These are phyloP conservation scores for Invenusta paracnida DNA, from an alignment of 2,888 invertebrate genomes.

Conservation along the genomic window DNA sequence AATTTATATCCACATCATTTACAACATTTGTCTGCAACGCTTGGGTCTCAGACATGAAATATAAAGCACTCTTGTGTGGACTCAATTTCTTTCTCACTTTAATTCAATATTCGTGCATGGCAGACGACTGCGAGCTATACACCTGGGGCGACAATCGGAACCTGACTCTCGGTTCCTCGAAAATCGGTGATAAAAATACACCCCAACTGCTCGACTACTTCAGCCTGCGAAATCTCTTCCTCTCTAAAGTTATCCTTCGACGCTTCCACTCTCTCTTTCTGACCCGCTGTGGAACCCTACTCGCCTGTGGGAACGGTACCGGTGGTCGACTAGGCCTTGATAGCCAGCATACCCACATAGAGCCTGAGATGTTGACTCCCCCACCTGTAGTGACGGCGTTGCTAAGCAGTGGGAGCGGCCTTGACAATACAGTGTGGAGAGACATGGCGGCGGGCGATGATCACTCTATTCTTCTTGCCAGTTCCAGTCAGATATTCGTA, in stretches of 20 bases:
- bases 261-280: slow-evolving; percentile 73
- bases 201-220: background rate
- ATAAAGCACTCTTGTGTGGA: too few species aligned
- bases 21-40: too few species aligned
- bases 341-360: slow-evolving; percentile 59
- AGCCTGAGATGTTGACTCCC: background rate
- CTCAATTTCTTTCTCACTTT: too few species aligned
- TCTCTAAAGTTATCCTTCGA: background rate
- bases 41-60: too few species aligned
- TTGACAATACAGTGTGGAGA: slow-evolving; percentile 54
- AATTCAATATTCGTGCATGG: too few species aligned
- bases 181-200: slow-evolving; percentile 48
- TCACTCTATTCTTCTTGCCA: slow-evolving; percentile 68
- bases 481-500: slow-evolving; percentile 66
- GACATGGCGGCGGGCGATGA: slow-evolving; percentile 67
- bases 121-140: slow-evolving; percentile 68
- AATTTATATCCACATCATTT: too few species aligned
- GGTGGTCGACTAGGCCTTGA: slow-evolving; percentile 73
- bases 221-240: background rate
- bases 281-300: slow-evolving; percentile 65
- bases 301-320: slow-evolving; percentile 75
- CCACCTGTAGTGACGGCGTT: background rate
- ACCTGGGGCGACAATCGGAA: slow-evolving; percentile 81
- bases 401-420: background rate
- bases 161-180: slow-evolving; percentile 69